Evolutionary conservation across 2,888 invertebrate species (phyloP).

Genomic region (Pristionchus fissidentatus): DNA sequence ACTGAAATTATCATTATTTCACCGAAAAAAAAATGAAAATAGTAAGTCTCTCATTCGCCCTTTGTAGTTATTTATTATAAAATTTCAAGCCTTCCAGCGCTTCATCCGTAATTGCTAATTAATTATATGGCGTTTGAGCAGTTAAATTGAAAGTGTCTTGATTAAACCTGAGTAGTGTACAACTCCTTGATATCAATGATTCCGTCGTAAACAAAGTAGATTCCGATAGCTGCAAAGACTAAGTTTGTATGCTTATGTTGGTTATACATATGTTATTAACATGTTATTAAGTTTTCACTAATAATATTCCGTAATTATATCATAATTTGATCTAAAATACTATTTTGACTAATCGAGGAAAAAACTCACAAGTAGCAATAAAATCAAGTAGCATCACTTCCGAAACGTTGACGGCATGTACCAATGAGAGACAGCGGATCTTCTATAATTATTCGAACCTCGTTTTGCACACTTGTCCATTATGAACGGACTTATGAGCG

Average conservation of each 20-base stretch:
- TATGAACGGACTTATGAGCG: too few species aligned
- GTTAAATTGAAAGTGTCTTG: background rate
- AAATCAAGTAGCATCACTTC: slow-evolving; percentile 6
- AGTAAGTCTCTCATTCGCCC: background rate
- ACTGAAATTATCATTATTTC: background rate
- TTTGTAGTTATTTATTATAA: background rate
- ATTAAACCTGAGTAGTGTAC: background rate
- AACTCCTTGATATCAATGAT: slow-evolving; percentile 8
- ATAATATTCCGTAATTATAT: background rate
- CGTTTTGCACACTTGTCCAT: too few species aligned
- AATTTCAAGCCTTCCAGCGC: too few species aligned
- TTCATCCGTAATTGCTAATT: too few species aligned
- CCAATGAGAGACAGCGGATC: background rate
- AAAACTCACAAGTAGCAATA: background rate
- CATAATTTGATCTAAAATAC: too few species aligned
- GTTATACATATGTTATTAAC: too few species aligned
- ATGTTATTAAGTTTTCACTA: too few species aligned
- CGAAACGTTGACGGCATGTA: background rate
- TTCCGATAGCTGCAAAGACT: background rate
- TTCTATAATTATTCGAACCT: background rate
- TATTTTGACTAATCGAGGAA: background rate
- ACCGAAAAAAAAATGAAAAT: background rate
- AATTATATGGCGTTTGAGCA: too few species aligned
- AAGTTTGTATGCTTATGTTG: too few species aligned
- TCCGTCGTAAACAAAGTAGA: background rate